Evolutionary conservation across 2,888 invertebrate genomes (phyloP), one percentile per base, ranked within the genome.

Genomic region (Criorhina ranunculi): DNA sequence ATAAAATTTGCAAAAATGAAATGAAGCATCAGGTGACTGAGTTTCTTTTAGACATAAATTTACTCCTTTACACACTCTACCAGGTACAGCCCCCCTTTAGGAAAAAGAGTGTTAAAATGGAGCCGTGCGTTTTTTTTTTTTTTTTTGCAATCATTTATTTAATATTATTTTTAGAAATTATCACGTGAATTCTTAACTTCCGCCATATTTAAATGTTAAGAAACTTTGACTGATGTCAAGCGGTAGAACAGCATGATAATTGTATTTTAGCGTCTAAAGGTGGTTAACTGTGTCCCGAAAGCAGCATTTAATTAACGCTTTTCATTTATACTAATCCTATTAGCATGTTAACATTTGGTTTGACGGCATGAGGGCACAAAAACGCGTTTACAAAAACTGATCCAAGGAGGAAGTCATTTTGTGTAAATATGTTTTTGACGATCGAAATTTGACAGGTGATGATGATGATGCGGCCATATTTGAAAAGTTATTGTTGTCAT

Each of bases 291-390:
- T 31, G 42, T 31, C 24, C 24, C n/a, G n/a, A 15, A 60, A 17
- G 12, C 29, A 60, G 8, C 2, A 31, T 17, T 31, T n/a, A 62
- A 62, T 62, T 62, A 46, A 62, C 62, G 33, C 62, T 19, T 46
- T 62, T 62, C 46, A 62, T 33, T 46, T 33, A 35, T 62, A 46
- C 62, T 46, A 62, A 62, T 62, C 33, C 17, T 19, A 62, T 46
- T 62, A 46, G 46, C 62, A 17, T 33, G n/a, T 9, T 7, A 8
- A 33, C 8, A 31, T 11, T 44, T 60, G n/a, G 44, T n/a, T 60
- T 31, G 31, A 44, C 15, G 5, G 6, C 60, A 31, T 60, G 60
- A 4, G 29, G 29, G 4, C 8, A 9, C 42, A 42, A 42, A 40
- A 60, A 40, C 60, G 60, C 44, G 42, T 24, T 31, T 11, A 17